Conservation (phyloP, 1,140 invertebrate species). For the Branchinecta lindahli region DNA sequence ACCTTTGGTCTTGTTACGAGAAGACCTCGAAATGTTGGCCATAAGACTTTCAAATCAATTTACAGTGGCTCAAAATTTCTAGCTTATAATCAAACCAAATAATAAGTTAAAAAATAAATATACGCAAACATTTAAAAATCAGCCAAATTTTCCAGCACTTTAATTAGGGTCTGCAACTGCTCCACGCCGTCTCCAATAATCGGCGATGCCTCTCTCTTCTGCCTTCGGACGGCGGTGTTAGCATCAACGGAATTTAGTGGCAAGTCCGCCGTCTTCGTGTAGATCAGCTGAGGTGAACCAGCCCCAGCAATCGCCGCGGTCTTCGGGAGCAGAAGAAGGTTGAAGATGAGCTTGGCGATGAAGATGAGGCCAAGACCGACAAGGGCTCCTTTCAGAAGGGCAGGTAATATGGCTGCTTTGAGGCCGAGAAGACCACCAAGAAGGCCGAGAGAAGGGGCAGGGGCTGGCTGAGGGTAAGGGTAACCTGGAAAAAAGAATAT, state of each 20-base stretch:
- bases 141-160: background rate
- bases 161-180: background rate
- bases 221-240: background rate
- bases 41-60: too few species aligned
- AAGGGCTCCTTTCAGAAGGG: background rate
- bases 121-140: background rate
- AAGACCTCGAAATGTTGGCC: too few species aligned
- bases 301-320: background rate
- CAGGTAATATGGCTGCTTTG: background rate
- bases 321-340: background rate
- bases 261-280: background rate
- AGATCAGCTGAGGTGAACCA: background rate
- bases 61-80: too few species aligned
- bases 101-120: background rate
- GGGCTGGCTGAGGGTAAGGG: background rate
- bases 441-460: background rate
- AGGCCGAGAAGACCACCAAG: background rate
- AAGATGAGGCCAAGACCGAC: background rate
- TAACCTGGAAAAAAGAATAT: background rate
- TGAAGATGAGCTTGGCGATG: background rate
- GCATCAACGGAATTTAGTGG: constrained; percentile 8
- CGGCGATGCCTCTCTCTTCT: background rate
- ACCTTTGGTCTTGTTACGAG: too few species aligned
- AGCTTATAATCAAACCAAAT: too few species aligned
- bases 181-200: background rate